Evolutionary conservation across 2,113 vertebrate species (phyloP), one percentile per base, ranked within the genome.

Genomic region (Grallaria varia): DNA sequence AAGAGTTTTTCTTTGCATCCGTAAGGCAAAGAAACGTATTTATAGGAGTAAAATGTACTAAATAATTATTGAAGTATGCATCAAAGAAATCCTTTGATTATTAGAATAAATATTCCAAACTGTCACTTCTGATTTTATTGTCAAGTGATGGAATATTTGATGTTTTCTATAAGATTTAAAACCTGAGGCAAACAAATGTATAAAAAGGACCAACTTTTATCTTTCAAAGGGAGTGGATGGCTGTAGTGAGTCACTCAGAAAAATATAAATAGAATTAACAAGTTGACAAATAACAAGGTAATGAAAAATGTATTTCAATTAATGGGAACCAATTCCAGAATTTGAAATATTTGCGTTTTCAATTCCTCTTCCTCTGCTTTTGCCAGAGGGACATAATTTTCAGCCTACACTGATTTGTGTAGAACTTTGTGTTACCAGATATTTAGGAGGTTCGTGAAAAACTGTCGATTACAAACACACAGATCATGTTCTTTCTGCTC

Each of bases 31-130:
- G 77, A 85, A 89, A 84, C 49, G 39, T 89, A 92, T 86, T 95
- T 94, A 95, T 89, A 74, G 25, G 53, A 69, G 31, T 87, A 89
- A 95, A 96, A 93, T 69, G 45, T 72, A 30, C 58, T 93, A 87
- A 92, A 87, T 95, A 93, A 94, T 97, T 93, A 94, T 88, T 93
- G 94, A 90, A 75, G 75, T 76, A 55, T 85, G 90, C 92, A 93
- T 95, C 95, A 97, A 96, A 93, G 77, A 64, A 76, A 39, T 77
- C 75, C 85, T 95, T 84, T 94, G 84, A 77, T 95, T 95, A 68
- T 93, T 58, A 91, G 80, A 96, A 90, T 91, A 84, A 87, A 94
- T 92, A 91, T 94, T 91, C 80, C 67, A 56, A 78, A 78, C 56
- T 81, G 56, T 66, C 55, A 68, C 68, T 87, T 90, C 2, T 50